Percentiles rank a stretch among this genome's conserved stretches.
These are phyloP conservation scores for Acanthosepion pharaonis DNA, from an alignment of 2,888 invertebrate genomes.

Conservation along the genomic window DNA sequence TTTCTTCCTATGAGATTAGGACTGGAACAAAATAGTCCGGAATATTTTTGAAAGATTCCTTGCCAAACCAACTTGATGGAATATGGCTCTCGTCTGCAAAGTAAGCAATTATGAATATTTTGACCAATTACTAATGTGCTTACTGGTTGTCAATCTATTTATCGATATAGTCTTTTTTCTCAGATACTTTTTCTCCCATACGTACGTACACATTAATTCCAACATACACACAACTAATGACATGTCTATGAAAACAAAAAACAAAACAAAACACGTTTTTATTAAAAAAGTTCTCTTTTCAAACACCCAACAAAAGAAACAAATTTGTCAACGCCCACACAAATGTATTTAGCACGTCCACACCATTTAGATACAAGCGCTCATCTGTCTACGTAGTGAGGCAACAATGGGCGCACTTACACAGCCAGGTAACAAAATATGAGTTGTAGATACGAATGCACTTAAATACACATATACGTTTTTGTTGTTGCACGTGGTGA, in stretches of 20 bases:
- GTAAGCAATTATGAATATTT: background rate
- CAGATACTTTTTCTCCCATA: background rate
- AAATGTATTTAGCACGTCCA: background rate
- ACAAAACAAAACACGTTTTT: background rate
- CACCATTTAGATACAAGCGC: background rate
- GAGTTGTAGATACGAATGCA: no score
- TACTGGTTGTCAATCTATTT: background rate
- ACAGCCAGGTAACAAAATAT: no score
- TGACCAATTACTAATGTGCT: background rate
- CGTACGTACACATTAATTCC: background rate
- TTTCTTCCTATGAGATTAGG: background rate
- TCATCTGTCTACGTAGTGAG: background rate
- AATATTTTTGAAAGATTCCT: background rate
- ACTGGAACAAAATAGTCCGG: background rate
- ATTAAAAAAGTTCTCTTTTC: background rate
- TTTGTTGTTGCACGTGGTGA: no score
- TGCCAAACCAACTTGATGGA: background rate
- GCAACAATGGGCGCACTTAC: no score
- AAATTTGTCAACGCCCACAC: background rate
- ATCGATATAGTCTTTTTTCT: background rate
- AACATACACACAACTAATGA: background rate
- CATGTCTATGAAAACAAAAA: background rate
- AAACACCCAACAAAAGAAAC: background rate
- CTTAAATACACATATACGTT: no score
- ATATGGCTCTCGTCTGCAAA: background rate